phyloP scores from a whole-genome alignment of 2,113 vertebrate genomes.

The Petaurus breviceps region DNA sequence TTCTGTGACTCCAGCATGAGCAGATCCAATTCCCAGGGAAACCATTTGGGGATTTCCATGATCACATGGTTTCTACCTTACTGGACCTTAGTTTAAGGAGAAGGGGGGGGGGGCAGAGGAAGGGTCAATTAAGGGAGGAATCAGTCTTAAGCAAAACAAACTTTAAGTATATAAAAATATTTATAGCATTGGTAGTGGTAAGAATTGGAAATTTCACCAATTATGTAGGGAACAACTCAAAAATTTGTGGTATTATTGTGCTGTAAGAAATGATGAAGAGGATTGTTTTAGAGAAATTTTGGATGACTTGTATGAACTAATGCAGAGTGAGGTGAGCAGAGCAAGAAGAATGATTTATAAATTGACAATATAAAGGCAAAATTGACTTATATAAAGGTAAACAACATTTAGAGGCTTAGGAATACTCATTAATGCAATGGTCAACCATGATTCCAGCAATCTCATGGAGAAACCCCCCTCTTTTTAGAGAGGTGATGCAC shows the following conservation, averaged over 20 bases:
- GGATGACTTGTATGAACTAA: not conserved
- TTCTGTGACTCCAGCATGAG: not conserved
- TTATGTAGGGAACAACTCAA: not conserved
- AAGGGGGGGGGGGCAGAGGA: not conserved
- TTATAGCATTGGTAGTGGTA: not conserved
- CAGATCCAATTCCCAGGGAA: not conserved
- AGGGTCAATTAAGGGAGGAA: not conserved
- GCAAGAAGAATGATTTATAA: not conserved
- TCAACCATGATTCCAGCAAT: not conserved
- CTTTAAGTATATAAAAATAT: not conserved
- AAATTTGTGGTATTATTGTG: not conserved
- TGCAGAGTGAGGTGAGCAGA: not conserved
- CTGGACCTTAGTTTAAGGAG: not conserved
- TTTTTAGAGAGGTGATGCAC: not conserved
- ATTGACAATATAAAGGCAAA: not conserved
- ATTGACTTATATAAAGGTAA: not conserved
- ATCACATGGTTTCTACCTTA: not conserved
- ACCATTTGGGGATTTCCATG: not conserved
- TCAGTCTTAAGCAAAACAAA: not conserved
- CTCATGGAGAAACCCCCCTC: not conserved
- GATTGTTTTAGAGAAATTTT: not conserved
- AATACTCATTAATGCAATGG: not conserved
- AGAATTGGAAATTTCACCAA: not conserved
- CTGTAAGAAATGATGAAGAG: not conserved
- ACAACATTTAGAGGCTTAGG: not conserved